Evolutionary conservation across 2,888 invertebrate genomes (phyloP).

Genomic region (Crocallis elinguaria): DNA sequence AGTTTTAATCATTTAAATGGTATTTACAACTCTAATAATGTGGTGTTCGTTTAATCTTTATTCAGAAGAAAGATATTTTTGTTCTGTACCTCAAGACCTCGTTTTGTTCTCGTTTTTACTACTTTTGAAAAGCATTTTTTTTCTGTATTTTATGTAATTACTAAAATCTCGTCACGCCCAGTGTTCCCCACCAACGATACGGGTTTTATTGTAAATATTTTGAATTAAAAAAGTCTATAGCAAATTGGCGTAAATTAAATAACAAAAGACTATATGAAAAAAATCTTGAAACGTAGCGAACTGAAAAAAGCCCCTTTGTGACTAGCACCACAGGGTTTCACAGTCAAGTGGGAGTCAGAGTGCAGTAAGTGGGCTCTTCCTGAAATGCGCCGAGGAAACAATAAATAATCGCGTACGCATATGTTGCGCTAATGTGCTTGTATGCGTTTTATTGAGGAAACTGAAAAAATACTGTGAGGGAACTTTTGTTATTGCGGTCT

Average conservation of each 20-base stretch:
- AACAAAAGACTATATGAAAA: not conserved
- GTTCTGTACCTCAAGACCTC: too few species aligned
- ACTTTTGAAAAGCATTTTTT: too few species aligned
- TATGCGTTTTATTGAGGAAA: slow-evolving; percentile 36
- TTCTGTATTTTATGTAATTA: too few species aligned
- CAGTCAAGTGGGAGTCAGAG: slow-evolving; percentile 34
- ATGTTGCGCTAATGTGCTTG: slow-evolving; percentile 34
- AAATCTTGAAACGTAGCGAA: not conserved
- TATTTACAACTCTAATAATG: too few species aligned
- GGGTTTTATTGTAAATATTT: too few species aligned
- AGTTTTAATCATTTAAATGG: too few species aligned
- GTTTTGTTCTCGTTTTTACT: too few species aligned
- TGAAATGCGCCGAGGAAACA: slow-evolving; percentile 37
- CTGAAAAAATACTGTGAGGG: slow-evolving; percentile 20
- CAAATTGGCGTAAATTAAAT: not conserved
- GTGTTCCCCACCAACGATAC: too few species aligned
- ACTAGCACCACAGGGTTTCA: slow-evolving; percentile 7
- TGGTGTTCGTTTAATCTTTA: too few species aligned
- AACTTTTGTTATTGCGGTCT: not conserved
- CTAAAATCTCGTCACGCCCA: too few species aligned
- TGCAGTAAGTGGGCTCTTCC: slow-evolving; percentile 41
- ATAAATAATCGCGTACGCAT: slow-evolving; percentile 40
- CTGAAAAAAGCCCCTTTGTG: not conserved
- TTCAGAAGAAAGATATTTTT: too few species aligned
- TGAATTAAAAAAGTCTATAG: too few species aligned